Base-by-base conservation (phyloP, 2,888 invertebrate species). In the Monopis laevigella region DNA sequence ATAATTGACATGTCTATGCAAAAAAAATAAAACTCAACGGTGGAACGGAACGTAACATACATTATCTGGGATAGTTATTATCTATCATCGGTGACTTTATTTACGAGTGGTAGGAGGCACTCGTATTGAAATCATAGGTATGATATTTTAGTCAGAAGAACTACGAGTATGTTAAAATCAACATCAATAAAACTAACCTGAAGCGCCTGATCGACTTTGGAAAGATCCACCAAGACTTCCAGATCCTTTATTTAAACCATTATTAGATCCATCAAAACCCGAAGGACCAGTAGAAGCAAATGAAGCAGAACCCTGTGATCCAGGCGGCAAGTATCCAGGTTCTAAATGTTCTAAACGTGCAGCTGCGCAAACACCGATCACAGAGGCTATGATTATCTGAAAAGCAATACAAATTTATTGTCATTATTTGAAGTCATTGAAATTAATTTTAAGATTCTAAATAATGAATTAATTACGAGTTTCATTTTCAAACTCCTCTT, bases 341-440 rank as follows among this genome's bases (percentile, higher is more conserved):
- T 80, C 74, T 2, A 80, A 58, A 21, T 73, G 67, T 44, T 80
- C 77, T 36, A 80, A 49, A 10, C 78, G 75, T 21, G 57, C 77
- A 24, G 74, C 74, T 1, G 69, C 52, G 49, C 63, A 58, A 32
- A 67, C 64, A 39, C 73, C 62, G 44, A 80, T 52, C 7, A 77
- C 54, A 41, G 68, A 56, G 46, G 72, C 70, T 24, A 72, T 50
- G 30, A 75, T 57, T 48, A 77, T 64, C 78, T 78, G 56, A n/a
- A 51, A 50, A 42, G 44, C 27, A 42, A 21, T n/a, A 41, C 6
- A 11, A 32, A 41, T 41, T 14, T 26, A 34, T 24, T 41, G 16
- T 29, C 11, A 29, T 29, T 29, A 11, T 29, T 29, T 7, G 11
- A 5, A n/a, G 11, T 10, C 7, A 29, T 8, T n/a, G 29, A 11